phyloP scores from a whole-genome alignment of 2,797 vertebrate genomes.

The Rhinichthys osculus region DNA sequence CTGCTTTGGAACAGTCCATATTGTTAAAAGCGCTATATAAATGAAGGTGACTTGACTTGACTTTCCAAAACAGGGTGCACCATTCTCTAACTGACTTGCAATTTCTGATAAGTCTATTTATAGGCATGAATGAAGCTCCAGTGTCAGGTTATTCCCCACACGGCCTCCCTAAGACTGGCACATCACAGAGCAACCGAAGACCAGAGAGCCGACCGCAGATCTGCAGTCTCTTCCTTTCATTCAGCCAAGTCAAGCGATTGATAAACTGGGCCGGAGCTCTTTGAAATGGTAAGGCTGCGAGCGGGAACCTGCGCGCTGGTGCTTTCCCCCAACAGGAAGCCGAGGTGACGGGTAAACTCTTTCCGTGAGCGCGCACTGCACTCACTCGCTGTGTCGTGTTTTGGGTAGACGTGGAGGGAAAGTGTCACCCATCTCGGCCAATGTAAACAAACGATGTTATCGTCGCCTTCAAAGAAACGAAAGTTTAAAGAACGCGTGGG shows the following conservation, averaged over 20 bases:
- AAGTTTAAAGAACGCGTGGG: conserved; percentile 51
- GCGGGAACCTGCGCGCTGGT: conserved; percentile 57
- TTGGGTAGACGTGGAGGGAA: conserved; percentile 57
- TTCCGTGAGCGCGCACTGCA: conserved; percentile 52
- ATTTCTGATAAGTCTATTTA: conserved; percentile 69
- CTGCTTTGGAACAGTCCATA: too few relatives aligned
- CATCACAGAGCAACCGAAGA: conserved; percentile 13
- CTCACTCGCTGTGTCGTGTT: conserved; percentile 23
- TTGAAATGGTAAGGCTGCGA: conserved; percentile 40
- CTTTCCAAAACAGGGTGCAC: conserved; percentile 42
- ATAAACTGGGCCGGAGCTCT: conserved; percentile 27
- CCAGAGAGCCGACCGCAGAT: conserved; percentile 10
- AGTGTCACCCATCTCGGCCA: conserved; percentile 43
- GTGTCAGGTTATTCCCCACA: conserved; percentile 62
- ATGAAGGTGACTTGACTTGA: too few relatives aligned
- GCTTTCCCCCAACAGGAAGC: conserved; percentile 61
- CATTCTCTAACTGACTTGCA: background rate
- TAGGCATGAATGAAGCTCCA: conserved; percentile 53
- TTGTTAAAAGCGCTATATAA: too few relatives aligned
- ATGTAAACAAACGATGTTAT: conserved; percentile 60
- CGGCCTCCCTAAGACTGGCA: conserved; percentile 34
- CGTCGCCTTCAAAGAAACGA: conserved; percentile 44
- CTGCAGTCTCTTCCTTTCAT: conserved; percentile 39
- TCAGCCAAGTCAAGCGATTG: background rate
- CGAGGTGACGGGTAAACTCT: conserved; percentile 41